phyloP scores from a whole-genome alignment of 2,888 invertebrate genomes.

The Liodrosophila aerea region DNA sequence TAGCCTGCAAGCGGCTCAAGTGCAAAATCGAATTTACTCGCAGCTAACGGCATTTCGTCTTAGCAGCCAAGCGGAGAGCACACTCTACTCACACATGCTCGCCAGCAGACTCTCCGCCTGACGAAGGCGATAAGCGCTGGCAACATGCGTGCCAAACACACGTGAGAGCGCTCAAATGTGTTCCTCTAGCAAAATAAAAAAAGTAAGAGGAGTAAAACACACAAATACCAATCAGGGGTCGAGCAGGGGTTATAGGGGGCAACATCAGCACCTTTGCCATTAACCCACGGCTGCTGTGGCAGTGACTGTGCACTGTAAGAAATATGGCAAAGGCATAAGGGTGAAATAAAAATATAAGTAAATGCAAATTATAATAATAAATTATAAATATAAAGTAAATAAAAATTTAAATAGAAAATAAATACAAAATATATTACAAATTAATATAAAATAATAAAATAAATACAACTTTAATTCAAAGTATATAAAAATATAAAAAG shows the following conservation, averaged over 20 bases:
- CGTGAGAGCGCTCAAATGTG: conserved; percentile 45
- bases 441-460: too few relatives aligned
- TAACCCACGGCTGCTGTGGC: conserved; percentile 54
- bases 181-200: conserved; percentile 24
- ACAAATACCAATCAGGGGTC: background rate
- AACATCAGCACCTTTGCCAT: conserved; percentile 73
- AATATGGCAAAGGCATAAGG: too few relatives aligned
- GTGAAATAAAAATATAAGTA: too few relatives aligned
- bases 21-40: conserved; percentile 74
- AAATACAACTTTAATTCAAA: too few relatives aligned
- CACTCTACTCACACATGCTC: conserved; percentile 7
- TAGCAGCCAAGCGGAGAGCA: conserved; percentile 53
- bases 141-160: conserved; percentile 73
- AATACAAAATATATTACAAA: too few relatives aligned
- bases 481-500: too few relatives aligned
- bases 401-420: too few relatives aligned
- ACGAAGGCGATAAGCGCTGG: conserved; percentile 67
- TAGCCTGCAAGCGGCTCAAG: conserved; percentile 75
- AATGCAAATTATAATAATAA: too few relatives aligned
- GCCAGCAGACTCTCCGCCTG: background rate
- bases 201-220: conserved; percentile 10
- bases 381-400: too few relatives aligned
- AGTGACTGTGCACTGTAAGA: background rate
- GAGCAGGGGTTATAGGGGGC: conserved; percentile 29
- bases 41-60: conserved; percentile 73